These are phyloP conservation scores for Elgonia sp. DNA, from an alignment of 2,888 invertebrate species.

Conservation along the genomic window DNA sequence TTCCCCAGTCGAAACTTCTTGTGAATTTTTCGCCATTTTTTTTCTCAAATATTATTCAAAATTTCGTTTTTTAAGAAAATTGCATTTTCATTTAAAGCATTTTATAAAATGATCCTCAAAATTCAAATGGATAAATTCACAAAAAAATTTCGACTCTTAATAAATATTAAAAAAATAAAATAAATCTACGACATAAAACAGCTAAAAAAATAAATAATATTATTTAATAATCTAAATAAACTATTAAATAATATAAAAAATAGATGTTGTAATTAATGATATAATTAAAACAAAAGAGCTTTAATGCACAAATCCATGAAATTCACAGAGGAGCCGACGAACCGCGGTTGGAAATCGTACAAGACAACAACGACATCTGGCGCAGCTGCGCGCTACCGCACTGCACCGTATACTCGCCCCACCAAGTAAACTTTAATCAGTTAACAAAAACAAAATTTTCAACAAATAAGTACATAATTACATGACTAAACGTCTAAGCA, in stretches of 20 bases:
- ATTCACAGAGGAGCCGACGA: constrained; percentile 88
- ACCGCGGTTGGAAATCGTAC: constrained; percentile 89
- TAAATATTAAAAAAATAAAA: background rate
- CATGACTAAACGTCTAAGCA: constrained; percentile 57
- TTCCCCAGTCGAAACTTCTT: constrained; percentile 34
- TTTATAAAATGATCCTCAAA: too few relatives aligned
- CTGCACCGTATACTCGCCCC: constrained; percentile 89
- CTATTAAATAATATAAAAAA: constrained; percentile 27
- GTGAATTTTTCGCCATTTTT: too few relatives aligned
- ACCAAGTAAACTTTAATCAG: constrained; percentile 86
- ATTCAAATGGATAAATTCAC: too few relatives aligned
- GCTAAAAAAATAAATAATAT: constrained; percentile 4
- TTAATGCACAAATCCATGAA: constrained; percentile 85
- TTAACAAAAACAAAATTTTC: constrained; percentile 36
- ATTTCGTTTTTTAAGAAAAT: background rate
- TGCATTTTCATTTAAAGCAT: too few relatives aligned
- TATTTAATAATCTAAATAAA: background rate
- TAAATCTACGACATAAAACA: background rate
- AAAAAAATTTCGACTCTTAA: too few relatives aligned
- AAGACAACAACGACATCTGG: constrained; percentile 88
- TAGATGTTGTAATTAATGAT: constrained; percentile 35
- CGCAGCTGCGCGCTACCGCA: constrained; percentile 88
- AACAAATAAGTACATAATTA: constrained; percentile 54
- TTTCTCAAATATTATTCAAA: background rate
- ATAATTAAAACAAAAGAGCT: constrained; percentile 74